A percentile compares a stretch with the other conserved stretches of the same genome.
phyloP scores from a whole-genome alignment of 2,888 invertebrate species.

The Hecatera dysodea region DNA sequence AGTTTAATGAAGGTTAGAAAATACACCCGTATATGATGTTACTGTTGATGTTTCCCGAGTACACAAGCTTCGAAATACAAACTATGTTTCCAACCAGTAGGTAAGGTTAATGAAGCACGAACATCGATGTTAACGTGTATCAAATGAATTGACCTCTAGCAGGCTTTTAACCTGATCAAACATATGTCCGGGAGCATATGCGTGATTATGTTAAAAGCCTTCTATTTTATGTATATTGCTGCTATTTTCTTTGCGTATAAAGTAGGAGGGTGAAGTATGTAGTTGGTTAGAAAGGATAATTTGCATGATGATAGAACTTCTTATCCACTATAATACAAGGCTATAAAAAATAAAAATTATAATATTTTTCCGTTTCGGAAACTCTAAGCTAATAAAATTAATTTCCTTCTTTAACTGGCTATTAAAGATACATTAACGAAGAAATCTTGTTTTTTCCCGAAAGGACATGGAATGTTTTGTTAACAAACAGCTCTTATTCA shows the following conservation, averaged over 20 bases:
- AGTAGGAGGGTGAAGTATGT: neutral
- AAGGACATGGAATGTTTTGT: slow-evolving; percentile 9
- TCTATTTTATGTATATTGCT: slow-evolving; percentile 39
- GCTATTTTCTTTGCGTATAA: slow-evolving; percentile 11
- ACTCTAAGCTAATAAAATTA: neutral
- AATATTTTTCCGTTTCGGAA: neutral
- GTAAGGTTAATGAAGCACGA: slow-evolving; percentile 51
- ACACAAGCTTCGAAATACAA: slow-evolving; percentile 15
- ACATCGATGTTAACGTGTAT: slow-evolving; percentile 51
- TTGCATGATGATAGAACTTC: slow-evolving; percentile 9
- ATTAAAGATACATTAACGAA: slow-evolving; percentile 7
- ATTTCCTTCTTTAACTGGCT: neutral
- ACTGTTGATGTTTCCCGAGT: neutral
- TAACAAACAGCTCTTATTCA: neutral
- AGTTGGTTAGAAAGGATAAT: slow-evolving; percentile 1
- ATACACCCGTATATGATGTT: neutral
- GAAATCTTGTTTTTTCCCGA: neutral
- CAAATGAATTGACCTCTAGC: slow-evolving; percentile 62
- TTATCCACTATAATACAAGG: neutral
- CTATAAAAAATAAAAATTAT: slow-evolving; percentile 4
- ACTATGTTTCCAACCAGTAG: slow-evolving; percentile 8
- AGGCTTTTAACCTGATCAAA: slow-evolving; percentile 77
- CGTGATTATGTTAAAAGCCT: slow-evolving; percentile 56
- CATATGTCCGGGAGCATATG: slow-evolving; percentile 64
- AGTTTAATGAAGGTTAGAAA: neutral